Base-by-base conservation (phyloP, 2,113 vertebrate species). In the Percina caprodes region DNA sequence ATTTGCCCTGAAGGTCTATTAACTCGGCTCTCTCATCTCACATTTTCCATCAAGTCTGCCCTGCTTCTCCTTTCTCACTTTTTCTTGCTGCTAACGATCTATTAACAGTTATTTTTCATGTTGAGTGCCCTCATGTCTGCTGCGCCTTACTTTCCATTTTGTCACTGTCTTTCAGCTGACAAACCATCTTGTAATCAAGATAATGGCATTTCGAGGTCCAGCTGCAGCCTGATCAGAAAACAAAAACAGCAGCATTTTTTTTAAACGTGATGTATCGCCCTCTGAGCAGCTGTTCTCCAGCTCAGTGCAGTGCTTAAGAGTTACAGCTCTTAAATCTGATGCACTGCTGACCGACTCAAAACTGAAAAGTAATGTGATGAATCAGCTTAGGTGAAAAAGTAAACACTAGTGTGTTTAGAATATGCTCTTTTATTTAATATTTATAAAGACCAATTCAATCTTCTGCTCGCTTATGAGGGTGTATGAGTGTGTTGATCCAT, bases 1-100 rank as follows among this genome's bases (percentile, higher is more conserved):
- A 84, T 83, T 74, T 76, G 59, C 61, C 21, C 69, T 88, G 80
- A 72, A 79, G 70, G 72, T 81, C 72, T 79, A 86, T 90, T 74
- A 75, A 76, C 79, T 78, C 6, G 7, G 35, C 45, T 49, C 68
- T 82, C 59, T 83, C 74, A 68, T 80, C 69, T 42, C 65, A 68
- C 49, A 42, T 71, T 79, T 71, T 71, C 62, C 30, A 70, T 86
- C 67, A 68, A 60, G 59, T 52, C 69, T 70, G 62, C 65, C 58
- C 67, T 69, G 58, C 19, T 52, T 61, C 67, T 49, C 62, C 21
- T 42, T 11, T 21, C 46, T 60, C 58, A 10, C 68, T 79, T n/a
- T n/a, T 42, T 14, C 77, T 75, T 24, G 77, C 69, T 76, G 76
- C 73, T 16, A 26, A 45, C 26, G 21, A 80, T 77, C 77, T 69